Conservation (phyloP, 2,113 vertebrate species). For the Orthonyx spaldingii region DNA sequence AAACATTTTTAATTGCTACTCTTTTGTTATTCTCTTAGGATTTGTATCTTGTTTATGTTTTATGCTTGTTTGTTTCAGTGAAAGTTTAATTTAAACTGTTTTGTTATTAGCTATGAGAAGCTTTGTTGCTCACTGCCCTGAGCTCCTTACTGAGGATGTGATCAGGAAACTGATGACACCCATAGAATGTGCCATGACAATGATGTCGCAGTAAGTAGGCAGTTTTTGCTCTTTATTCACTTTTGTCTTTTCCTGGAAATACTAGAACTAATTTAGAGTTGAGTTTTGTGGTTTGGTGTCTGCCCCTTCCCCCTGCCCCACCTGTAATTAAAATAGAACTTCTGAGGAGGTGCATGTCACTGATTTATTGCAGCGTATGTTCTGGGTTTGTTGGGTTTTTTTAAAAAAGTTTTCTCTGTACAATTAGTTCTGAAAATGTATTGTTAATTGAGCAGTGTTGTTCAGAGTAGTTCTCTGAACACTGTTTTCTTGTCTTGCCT, state of each 20-base stretch:
- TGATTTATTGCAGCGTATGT: not conserved
- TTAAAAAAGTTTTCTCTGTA: not conserved
- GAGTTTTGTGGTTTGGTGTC: not conserved
- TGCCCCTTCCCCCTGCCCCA: accelerated
- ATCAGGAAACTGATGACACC: slow-evolving; percentile 97
- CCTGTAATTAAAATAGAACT: not conserved
- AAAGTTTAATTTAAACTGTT: not conserved
- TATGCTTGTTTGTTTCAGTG: not conserved
- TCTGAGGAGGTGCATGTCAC: not conserved
- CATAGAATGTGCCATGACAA: slow-evolving; percentile 98
- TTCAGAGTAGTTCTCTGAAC: not conserved
- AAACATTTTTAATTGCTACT: not conserved
- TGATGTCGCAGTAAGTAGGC: slow-evolving; percentile 97
- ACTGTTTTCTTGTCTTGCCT: not conserved
- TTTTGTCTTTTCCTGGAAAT: not conserved
- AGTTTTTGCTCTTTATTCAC: not conserved
- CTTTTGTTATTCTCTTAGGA: not conserved
- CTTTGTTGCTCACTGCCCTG: slow-evolving; percentile 97
- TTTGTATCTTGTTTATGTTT: not conserved
- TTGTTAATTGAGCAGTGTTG: not conserved
- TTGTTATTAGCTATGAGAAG: slow-evolving; percentile 89
- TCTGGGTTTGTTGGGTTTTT: not conserved
- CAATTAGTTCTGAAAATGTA: not conserved
- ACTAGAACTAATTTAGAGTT: not conserved
- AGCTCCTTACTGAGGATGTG: slow-evolving; percentile 95